A percentile compares a stretch with the other conserved stretches of the same genome.
Evolutionary conservation across 2,888 invertebrate species (phyloP).

Genomic region (Carcina quercana): DNA sequence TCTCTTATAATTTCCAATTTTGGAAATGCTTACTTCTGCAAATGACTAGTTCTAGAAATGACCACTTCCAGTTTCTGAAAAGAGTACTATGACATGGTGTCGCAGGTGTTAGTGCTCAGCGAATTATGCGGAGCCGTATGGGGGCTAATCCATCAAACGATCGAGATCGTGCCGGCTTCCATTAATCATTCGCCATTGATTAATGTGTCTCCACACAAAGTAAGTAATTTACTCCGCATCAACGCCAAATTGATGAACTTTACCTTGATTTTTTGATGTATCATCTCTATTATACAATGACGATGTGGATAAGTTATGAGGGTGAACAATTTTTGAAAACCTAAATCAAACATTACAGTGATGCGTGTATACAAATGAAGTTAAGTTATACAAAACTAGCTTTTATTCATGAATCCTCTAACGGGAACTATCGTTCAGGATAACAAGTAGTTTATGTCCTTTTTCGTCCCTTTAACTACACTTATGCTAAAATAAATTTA

Average conservation of each 20-base stretch:
- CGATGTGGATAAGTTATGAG: no score
- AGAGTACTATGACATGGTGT: constrained; percentile 31
- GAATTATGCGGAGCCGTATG: constrained; percentile 70
- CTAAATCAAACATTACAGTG: no score
- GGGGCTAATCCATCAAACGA: constrained; percentile 69
- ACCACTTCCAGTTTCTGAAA: background rate
- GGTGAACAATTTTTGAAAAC: no score
- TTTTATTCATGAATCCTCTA: no score
- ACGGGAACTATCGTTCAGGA: no score
- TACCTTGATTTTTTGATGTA: constrained; percentile 46
- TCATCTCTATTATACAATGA: no score
- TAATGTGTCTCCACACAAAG: constrained; percentile 65
- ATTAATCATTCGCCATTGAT: constrained; percentile 72
- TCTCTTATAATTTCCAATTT: background rate
- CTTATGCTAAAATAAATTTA: no score
- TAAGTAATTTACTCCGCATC: constrained; percentile 52
- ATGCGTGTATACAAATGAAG: no score
- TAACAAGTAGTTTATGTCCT: no score
- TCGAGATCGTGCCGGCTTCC: constrained; percentile 53
- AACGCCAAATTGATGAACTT: constrained; percentile 43
- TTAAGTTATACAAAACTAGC: no score
- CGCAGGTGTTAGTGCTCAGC: constrained; percentile 59
- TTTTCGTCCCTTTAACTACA: no score
- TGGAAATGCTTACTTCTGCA: background rate
- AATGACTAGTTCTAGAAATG: background rate